These are phyloP conservation scores for Zoanthus sociatus DNA, from an alignment of 92 coral and sea anemone species.

Conservation along the genomic window DNA sequence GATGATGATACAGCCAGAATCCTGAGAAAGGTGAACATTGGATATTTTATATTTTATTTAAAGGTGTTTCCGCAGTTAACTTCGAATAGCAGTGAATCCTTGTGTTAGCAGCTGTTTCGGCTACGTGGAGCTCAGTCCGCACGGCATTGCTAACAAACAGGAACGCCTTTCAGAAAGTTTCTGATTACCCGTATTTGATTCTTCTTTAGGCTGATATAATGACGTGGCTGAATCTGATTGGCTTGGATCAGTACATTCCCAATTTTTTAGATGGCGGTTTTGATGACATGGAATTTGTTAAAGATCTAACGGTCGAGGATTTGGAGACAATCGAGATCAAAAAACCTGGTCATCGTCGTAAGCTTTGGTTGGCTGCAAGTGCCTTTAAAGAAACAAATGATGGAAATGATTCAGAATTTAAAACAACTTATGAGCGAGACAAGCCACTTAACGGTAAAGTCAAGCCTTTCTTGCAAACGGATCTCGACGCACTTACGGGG, in stretches of 20 bases:
- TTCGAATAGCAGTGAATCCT: too few species aligned
- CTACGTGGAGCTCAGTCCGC: too few species aligned
- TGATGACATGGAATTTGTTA: constrained; percentile 94
- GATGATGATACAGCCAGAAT: too few species aligned
- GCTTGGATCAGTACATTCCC: constrained; percentile 87
- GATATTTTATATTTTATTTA: too few species aligned
- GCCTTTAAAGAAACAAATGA: constrained; percentile 57
- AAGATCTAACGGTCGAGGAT: constrained; percentile 91
- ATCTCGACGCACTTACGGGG: constrained; percentile 14
- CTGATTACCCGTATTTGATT: not conserved
- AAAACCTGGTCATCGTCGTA: constrained; percentile 92
- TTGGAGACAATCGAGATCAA: constrained; percentile 87
- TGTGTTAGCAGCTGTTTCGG: too few species aligned
- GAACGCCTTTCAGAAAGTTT: too few species aligned
- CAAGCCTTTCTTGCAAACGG: constrained; percentile 41
- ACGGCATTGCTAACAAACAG: too few species aligned
- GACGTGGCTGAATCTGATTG: constrained; percentile 92
- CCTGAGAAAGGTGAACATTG: too few species aligned
- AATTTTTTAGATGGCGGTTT: constrained; percentile 97
- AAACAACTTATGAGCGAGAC: constrained; percentile 26
- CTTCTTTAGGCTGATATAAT: constrained; percentile 78
- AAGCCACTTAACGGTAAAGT: constrained; percentile 1
- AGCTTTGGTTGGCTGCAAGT: constrained; percentile 87
- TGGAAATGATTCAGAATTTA: constrained; percentile 40
- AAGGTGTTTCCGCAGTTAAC: too few species aligned